These are phyloP conservation scores for Hydrochoerus hydrochaeris DNA, from an alignment of 2,113 vertebrate species.

Conservation along the genomic window DNA sequence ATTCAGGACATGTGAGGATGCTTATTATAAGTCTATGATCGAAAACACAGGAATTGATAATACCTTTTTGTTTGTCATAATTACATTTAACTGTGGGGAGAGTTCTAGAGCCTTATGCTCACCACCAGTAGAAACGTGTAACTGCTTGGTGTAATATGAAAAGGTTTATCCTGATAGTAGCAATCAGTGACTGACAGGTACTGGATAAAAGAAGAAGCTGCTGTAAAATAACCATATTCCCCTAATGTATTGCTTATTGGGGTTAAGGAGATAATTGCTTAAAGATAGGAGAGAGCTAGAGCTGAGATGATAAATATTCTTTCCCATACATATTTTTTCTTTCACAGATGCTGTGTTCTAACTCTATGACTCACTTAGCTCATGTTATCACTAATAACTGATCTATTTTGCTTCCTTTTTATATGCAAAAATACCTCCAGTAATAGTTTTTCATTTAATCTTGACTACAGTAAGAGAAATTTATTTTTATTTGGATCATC, in stretches of 20 bases:
- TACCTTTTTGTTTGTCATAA: neutral
- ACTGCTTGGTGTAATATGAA: neutral
- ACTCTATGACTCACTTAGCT: neutral
- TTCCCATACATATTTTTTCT: neutral
- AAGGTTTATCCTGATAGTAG: neutral
- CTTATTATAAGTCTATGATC: neutral
- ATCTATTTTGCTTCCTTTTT: slow-evolving; percentile 27
- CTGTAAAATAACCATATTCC: neutral
- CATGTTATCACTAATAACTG: neutral
- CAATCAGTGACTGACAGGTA: neutral
- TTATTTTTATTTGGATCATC: slow-evolving; percentile 54
- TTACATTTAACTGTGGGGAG: neutral
- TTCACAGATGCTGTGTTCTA: neutral
- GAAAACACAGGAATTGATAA: neutral
- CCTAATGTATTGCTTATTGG: neutral
- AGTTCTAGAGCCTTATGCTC: neutral
- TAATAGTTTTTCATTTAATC: slow-evolving; percentile 58
- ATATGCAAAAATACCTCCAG: slow-evolving; percentile 1
- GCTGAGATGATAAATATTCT: neutral
- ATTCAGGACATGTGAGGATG: neutral
- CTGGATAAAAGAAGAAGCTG: neutral
- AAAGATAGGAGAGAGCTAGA: neutral
- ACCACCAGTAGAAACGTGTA: neutral
- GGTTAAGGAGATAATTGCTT: neutral
- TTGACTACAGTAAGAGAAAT: slow-evolving; percentile 39